Base-by-base conservation (phyloP, 2,797 vertebrate species). In the Centroberyx gerrardi region DNA sequence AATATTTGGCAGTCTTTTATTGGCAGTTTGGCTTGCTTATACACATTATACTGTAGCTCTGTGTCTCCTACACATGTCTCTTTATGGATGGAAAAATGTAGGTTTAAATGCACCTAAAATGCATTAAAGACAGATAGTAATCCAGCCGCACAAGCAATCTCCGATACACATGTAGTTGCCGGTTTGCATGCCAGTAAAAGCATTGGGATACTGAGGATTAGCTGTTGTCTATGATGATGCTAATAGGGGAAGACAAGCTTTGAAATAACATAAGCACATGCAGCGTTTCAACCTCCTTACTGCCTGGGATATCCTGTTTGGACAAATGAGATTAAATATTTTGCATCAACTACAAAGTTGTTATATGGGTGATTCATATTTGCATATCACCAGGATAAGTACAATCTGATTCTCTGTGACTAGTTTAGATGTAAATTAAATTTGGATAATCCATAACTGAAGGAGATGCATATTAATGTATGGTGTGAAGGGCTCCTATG, bases 341-440 rank as follows among this genome's bases (percentile, higher is more conserved):
- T 5, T 62, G 28, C 7, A 33, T 33, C 4, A 4, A 33, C 33
- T 33, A 33, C 33, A 5, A 7, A 4, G 33, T 33, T 33, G 33
- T 7, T 9, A 46, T 46, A 58, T 28, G 9, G 53, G 38, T 66
- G 42, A 72, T 36, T 65, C 18, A n/a, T 66, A 31, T 76, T 72
- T 76, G 36, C 63, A 44, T 84, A 67, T 78, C 49, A 58, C 7
- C 22, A 6, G 8, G 73, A 54, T 53, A 65, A 14, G 14, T 1
- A n/a, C 17, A 18, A 4, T 31, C 3, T n/a, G 9, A n/a, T 72
- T 61, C 58, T 55, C 75, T 61, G 2, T 69, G 46, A 51, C 56
- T 48, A 69, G 18, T 22, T 54, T 0, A 13, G 9, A 15, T 33
- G 33, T 33, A 33, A 33, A 33, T 33, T 4, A 3, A 33, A 33